Conservation (phyloP, 2,888 invertebrate genomes). For the Ypsolopha sequella region DNA sequence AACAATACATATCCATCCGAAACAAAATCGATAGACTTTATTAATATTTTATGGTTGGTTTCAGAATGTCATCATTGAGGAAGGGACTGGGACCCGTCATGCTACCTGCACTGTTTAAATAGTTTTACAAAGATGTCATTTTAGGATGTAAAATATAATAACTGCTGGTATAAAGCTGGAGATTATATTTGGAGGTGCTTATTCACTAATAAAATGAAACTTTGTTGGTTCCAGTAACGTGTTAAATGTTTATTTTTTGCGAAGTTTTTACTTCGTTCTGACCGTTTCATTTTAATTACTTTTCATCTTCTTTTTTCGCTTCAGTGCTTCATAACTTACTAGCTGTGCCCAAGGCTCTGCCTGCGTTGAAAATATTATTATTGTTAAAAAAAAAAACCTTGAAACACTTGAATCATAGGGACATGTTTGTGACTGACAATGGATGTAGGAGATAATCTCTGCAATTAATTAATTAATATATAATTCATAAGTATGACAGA, state of each 20-base stretch:
- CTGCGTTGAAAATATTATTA: background rate
- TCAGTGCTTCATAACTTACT: background rate
- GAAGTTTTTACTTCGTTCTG: too few species aligned
- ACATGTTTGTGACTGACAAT: too few species aligned
- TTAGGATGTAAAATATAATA: background rate
- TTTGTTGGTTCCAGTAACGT: background rate
- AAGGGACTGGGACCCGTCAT: background rate
- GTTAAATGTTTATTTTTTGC: too few species aligned
- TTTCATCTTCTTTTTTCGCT: too few species aligned
- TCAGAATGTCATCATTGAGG: background rate
- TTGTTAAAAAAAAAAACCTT: too few species aligned
- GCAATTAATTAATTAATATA: too few species aligned
- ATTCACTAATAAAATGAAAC: background rate
- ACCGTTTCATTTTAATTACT: too few species aligned
- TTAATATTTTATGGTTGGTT: background rate
- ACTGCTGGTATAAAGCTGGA: background rate
- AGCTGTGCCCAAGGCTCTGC: background rate
- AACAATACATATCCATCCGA: too few species aligned
- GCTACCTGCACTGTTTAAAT: conserved; percentile 2
- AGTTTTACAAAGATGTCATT: conserved; percentile 2
- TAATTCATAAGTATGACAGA: too few species aligned
- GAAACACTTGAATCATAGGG: too few species aligned
- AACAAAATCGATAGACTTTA: too few species aligned
- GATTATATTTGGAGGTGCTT: background rate
- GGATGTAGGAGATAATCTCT: too few species aligned